Evolutionary conservation across 1,140 invertebrate genomes (phyloP), one percentile per base, ranked within the genome.

Genomic region (Chlorops oryzae): DNA sequence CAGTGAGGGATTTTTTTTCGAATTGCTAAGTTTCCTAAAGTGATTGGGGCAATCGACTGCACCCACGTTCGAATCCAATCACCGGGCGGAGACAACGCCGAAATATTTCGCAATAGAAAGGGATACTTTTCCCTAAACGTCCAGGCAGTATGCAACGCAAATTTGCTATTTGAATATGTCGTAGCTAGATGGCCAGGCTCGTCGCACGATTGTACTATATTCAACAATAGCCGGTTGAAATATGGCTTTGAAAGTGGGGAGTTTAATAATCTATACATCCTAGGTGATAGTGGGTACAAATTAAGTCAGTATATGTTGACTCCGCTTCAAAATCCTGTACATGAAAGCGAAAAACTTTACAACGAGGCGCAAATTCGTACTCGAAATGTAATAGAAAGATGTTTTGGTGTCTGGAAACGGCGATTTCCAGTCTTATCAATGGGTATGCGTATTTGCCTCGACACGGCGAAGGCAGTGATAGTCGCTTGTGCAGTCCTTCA

Each of bases 321-420:
- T 18, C 9, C 21, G n/a, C 35, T 47, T 50, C 37, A 44, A 47
- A n/a, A n/a, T n/a, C n/a, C n/a, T n/a, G 7, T 32, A 9, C 44
- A 23, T 6, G 15, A 24, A 41, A 42, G 10, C 5, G 47, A 59
- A 38, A 12, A 34, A n/a, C n/a, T 48, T 1, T 68, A 63, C 38
- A 73, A 73, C 52, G 48, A 47, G 21, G 59, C 64, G 10, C 69
- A 73, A 27, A 68, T 62, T 13, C 53, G 56, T 37, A 71, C 70
- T 7, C 52, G 71, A 52, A 70, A 66, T 51, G 38, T 55, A 2
- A 59, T 74, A 10, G 69, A 73, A 54, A 43, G 70, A 27, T 55
- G 52, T 59, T 70, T 73, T n/a, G n/a, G n/a, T n/a, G n/a, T n/a
- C n/a, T n/a, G n/a, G n/a, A n/a, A n/a, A n/a, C n/a, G n/a, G n/a